These are phyloP conservation scores for Spodoptera frugiperda DNA, from an alignment of 1,140 invertebrate species.

Conservation along the genomic window DNA sequence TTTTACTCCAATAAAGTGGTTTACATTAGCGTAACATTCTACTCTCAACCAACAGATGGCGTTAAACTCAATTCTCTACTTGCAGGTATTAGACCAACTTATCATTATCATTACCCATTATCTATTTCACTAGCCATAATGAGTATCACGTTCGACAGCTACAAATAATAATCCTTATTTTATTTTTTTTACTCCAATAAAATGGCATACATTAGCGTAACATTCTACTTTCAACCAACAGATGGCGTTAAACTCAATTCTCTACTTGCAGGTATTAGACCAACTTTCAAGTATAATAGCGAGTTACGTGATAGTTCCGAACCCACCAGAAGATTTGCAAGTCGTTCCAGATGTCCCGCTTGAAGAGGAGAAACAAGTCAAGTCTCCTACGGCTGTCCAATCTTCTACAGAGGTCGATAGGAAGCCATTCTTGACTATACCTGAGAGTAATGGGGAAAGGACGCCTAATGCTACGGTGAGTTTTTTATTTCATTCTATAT, in stretches of 20 bases:
- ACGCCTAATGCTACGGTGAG: slow-evolving; percentile 72
- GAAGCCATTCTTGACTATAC: slow-evolving; percentile 65
- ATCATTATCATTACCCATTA: no score
- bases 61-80: slow-evolving; percentile 20
- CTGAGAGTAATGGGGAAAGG: slow-evolving; percentile 67
- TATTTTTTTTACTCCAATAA: no score
- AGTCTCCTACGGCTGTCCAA: slow-evolving; percentile 41
- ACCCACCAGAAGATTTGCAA: slow-evolving; percentile 80
- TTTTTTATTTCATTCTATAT: no score
- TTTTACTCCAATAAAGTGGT: no score
- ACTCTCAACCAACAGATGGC: slow-evolving; percentile 5
- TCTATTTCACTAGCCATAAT: no score
- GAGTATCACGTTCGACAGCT: no score
- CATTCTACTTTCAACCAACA: neutral
- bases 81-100: slow-evolving; percentile 81
- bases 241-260: slow-evolving; percentile 20
- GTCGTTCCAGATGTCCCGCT: slow-evolving; percentile 80
- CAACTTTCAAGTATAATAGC: slow-evolving; percentile 82
- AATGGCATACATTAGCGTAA: no score
- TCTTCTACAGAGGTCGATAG: slow-evolving; percentile 62
- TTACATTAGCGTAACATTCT: no score
- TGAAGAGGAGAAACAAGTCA: slow-evolving; percentile 71
- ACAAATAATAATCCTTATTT: no score
- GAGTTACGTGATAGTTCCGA: slow-evolving; percentile 72
- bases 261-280: slow-evolving; percentile 75